A percentile compares a stretch with the other conserved stretches of the same genome.
Conservation (phyloP, 2,797 vertebrate species). For the Psittacula echo region DNA sequence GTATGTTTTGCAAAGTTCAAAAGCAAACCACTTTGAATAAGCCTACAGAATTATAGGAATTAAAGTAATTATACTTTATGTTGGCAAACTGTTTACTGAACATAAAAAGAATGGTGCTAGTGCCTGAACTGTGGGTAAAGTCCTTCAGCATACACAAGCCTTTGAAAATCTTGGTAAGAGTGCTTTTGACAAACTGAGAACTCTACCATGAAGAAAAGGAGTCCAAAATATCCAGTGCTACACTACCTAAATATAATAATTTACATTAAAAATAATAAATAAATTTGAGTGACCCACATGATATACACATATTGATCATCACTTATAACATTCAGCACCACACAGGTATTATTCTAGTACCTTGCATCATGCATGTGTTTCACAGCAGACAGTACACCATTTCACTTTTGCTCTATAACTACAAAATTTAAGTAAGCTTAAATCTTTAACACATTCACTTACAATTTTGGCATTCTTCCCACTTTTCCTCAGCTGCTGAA, state of each 20-base stretch:
- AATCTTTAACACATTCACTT: constrained; percentile 73
- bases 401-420: neutral
- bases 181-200: neutral
- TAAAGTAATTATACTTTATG: constrained; percentile 48
- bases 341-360: neutral
- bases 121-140: neutral
- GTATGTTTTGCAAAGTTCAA: neutral
- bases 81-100: constrained; percentile 11
- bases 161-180: neutral
- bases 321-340: neutral
- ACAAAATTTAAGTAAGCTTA: neutral
- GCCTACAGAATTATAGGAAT: constrained; percentile 54
- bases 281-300: neutral
- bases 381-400: neutral
- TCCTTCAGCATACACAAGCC: neutral
- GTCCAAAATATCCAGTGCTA: neutral
- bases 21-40: constrained; percentile 10
- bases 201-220: neutral
- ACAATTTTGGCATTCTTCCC: constrained; percentile 99
- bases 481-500: constrained; percentile 98
- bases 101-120: neutral
- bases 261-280: neutral
- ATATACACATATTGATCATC: neutral
- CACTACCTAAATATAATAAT: neutral
- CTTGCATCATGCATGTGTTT: neutral